Base-by-base conservation (phyloP, 2,797 vertebrate genomes). In the Typhlichthys subterraneus region DNA sequence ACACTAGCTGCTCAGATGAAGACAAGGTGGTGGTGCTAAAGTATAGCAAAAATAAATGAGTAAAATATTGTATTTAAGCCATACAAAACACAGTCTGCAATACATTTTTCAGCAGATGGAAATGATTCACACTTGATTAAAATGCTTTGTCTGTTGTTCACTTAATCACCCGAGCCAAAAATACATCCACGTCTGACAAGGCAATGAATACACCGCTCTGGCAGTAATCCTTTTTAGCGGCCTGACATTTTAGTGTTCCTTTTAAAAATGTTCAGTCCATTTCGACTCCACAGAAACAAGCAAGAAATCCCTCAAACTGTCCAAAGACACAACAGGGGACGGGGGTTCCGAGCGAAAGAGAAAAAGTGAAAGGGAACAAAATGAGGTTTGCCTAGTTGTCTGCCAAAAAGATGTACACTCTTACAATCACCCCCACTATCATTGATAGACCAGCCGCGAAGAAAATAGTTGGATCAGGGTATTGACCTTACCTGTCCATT, bases 331-430 rank as follows among this genome's bases (percentile, higher is more conserved):
- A 77, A 29, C 23, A 29, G 23, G 23, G 23, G 23, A 29, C 23
- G 23, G 19, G 76, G 71, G 79, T 76, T 77, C 76, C 23, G 53
- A 48, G 66, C 46, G 1, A 61, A 61, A 69, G 77, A 78, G 73
- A 70, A 73, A 84, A 85, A 86, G 77, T 81, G 54, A 79, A 73
- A 85, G 76, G 76, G 76, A 61, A 64, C 61, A 45, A 31, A 69
- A 66, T 61, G 45, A 69, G 59, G 63, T 75, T 79, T 77, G 75
- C 79, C 74, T 76, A 70, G 77, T 4, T 45, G 79, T 29, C 23
- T 29, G 23, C 23, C 23, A 29, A 29, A 29, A 4, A 29, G 23
- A 29, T 29, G 4, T 29, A 29, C 23, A 29, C 23, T 3, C 23
- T 29, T 4, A 29, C 4, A 29, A 29, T 29, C 23, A 29, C 23